A percentile compares a stretch with the other conserved stretches of the same genome.
phyloP scores from a whole-genome alignment of 2,797 vertebrate genomes.

The Spinus olivaceus region DNA sequence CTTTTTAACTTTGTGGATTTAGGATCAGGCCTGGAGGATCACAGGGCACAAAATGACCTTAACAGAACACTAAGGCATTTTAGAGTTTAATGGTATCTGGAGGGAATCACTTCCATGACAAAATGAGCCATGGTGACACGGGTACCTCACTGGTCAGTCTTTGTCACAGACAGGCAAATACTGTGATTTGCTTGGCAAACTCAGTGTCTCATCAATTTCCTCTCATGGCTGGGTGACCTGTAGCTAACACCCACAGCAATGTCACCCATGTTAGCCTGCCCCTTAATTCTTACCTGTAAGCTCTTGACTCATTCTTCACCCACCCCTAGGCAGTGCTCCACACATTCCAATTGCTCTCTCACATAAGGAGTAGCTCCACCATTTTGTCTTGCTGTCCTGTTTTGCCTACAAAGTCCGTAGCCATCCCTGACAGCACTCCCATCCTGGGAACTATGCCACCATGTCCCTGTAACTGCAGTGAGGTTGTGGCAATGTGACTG shows the following conservation, averaged over 20 bases:
- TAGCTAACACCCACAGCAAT: neutral
- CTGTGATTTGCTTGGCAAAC: neutral
- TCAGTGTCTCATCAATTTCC: neutral
- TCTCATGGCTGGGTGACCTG: neutral
- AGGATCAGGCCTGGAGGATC: neutral
- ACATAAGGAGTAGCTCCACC: neutral
- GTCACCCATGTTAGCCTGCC: neutral
- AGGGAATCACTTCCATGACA: neutral
- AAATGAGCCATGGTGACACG: accelerated
- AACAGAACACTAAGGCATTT: neutral
- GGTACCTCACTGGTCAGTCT: neutral
- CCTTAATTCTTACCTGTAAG: neutral
- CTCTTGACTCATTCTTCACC: neutral
- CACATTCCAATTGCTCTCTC: neutral
- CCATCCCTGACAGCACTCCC: neutral
- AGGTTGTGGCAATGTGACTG: accelerated
- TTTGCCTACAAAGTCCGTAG: neutral
- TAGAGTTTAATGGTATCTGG: neutral
- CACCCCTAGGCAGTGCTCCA: neutral
- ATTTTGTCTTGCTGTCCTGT: neutral
- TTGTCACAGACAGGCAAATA: neutral
- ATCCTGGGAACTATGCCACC: neutral
- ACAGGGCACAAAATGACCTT: neutral
- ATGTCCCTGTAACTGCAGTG: neutral
- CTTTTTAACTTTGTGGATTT: neutral